Evolutionary conservation across 30 jellyfish, hydroid and myxozoan genomes (phyloP).

Genomic region (Catostylus mosaicus): DNA sequence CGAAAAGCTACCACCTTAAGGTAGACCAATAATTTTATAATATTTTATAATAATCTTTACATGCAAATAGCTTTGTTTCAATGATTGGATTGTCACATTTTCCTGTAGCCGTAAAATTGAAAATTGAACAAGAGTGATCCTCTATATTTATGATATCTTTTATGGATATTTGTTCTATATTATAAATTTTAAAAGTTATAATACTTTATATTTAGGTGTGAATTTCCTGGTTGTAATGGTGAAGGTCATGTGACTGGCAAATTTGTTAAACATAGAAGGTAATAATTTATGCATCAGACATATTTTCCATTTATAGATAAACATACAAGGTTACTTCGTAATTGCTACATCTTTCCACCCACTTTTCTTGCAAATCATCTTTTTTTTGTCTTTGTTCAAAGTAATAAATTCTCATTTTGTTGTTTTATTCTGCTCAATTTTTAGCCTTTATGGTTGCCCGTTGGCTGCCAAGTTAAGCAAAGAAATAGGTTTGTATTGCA

Average conservation of each 20-base stretch:
- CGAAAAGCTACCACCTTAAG: constrained; percentile 29
- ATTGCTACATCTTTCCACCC: too few relatives aligned
- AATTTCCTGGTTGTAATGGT: constrained; percentile 77
- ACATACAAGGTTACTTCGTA: not conserved
- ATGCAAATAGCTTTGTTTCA: too few relatives aligned
- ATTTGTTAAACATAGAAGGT: constrained; percentile 72
- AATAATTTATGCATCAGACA: not conserved
- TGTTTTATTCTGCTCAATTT: not conserved
- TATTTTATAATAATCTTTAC: not conserved
- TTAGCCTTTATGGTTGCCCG: constrained; percentile 71
- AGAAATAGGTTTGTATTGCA: constrained; percentile 33
- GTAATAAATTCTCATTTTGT: not conserved
- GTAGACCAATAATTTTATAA: not conserved
- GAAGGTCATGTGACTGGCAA: constrained; percentile 73
- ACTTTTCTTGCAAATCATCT: not conserved
- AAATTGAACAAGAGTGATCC: too few relatives aligned
- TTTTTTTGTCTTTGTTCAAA: not conserved
- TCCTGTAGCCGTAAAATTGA: too few relatives aligned
- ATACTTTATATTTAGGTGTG: constrained; percentile 31
- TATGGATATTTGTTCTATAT: too few relatives aligned
- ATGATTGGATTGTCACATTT: too few relatives aligned
- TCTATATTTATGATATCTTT: too few relatives aligned
- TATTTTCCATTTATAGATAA: too few relatives aligned
- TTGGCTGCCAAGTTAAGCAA: constrained; percentile 62
- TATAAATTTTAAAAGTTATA: too few relatives aligned